Percentiles rank a stretch among this genome's conserved stretches.
These are phyloP conservation scores for Carterocephalus palaemon DNA, from an alignment of 2,888 invertebrate genomes.

Conservation along the genomic window DNA sequence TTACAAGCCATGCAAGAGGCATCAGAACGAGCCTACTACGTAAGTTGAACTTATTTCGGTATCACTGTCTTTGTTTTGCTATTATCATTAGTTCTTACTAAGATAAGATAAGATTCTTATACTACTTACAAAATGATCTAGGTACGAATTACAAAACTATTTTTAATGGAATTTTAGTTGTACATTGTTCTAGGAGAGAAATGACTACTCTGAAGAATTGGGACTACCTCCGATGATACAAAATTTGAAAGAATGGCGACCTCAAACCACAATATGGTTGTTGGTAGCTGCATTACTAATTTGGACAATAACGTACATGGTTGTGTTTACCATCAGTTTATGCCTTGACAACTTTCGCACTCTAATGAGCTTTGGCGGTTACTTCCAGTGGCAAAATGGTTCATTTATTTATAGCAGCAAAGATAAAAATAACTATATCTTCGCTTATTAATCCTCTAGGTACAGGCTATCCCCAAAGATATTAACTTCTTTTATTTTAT, in stretches of 20 bases:
- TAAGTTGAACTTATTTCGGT: conserved; percentile 14
- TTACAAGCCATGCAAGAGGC: conserved; percentile 26
- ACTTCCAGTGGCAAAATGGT: neutral
- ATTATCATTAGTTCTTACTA: too few species aligned
- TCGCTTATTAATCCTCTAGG: too few species aligned
- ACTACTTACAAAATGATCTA: too few species aligned
- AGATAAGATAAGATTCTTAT: too few species aligned
- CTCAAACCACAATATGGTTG: conserved; percentile 43
- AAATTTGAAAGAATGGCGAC: conserved; percentile 32
- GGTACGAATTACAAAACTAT: too few species aligned
- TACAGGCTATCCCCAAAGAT: too few species aligned
- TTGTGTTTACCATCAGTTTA: conserved; percentile 1
- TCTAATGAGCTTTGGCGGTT: neutral
- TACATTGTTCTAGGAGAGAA: conserved; percentile 31
- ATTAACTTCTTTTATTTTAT: too few species aligned
- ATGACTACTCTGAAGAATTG: conserved; percentile 26
- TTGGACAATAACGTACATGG: conserved; percentile 39
- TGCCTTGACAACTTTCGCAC: conserved; percentile 1
- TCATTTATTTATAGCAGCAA: too few species aligned
- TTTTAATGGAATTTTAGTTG: conserved; percentile 11
- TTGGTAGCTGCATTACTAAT: conserved; percentile 42
- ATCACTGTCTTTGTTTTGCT: neutral
- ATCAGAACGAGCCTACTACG: conserved; percentile 27
- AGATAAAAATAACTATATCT: too few species aligned
- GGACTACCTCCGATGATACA: conserved; percentile 4